These are phyloP conservation scores for Prietella phreatophila DNA, from an alignment of 2,113 vertebrate species.

Conservation along the genomic window DNA sequence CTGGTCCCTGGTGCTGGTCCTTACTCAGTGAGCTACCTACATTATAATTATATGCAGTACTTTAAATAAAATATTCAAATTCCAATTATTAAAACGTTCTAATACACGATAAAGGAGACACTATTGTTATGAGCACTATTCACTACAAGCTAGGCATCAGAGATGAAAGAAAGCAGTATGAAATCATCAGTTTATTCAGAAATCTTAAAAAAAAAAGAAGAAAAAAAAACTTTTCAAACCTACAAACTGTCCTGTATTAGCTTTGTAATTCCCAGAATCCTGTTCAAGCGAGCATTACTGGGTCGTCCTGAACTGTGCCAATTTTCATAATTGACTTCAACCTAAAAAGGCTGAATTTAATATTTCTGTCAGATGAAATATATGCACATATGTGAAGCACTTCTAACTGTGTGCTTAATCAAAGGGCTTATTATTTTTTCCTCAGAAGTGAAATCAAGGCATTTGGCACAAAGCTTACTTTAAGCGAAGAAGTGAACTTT, in stretches of 20 bases:
- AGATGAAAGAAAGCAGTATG: not conserved
- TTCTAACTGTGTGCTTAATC: constrained; percentile 52
- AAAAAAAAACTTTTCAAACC: not conserved
- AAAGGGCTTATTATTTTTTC: constrained; percentile 47
- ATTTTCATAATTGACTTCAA: constrained; percentile 49
- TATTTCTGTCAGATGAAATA: constrained; percentile 49
- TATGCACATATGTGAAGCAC: constrained; percentile 51
- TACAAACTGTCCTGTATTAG: not conserved
- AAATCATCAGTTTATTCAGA: not conserved
- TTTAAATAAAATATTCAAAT: not conserved
- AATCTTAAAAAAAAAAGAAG: not conserved
- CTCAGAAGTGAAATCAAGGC: constrained; percentile 51
- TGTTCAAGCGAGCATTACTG: constrained; percentile 28
- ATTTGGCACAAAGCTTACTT: constrained; percentile 12
- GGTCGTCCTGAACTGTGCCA: constrained; percentile 36
- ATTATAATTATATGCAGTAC: not conserved
- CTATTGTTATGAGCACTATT: not conserved
- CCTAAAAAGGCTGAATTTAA: constrained; percentile 49
- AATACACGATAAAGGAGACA: no score
- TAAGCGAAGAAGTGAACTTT: not conserved
- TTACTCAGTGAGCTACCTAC: not conserved
- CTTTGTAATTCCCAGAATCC: constrained; percentile 6
- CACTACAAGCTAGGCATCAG: not conserved
- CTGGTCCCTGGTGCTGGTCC: not conserved
- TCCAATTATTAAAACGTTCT: not conserved